These are phyloP conservation scores for Trissolcus basalis DNA, from an alignment of 1,140 invertebrate genomes.

Conservation along the genomic window DNA sequence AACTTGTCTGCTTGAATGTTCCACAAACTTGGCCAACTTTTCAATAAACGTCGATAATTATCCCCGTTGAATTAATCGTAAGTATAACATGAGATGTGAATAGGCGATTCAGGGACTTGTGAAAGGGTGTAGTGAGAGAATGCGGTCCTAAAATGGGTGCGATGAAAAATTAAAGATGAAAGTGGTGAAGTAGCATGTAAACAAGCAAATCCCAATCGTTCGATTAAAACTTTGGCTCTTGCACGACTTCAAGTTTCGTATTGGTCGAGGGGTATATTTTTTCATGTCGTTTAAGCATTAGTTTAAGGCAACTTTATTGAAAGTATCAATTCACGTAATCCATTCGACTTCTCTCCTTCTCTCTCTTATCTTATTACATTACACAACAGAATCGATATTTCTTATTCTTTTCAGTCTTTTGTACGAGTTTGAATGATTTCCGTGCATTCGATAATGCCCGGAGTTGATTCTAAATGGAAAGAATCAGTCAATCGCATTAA, in stretches of 20 bases:
- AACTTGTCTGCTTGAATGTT: too few relatives aligned
- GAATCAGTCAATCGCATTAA: slow-evolving; percentile 19
- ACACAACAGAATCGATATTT: slow-evolving; percentile 35
- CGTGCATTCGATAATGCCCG: neutral
- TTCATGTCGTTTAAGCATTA: slow-evolving; percentile 3
- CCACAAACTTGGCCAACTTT: too few relatives aligned
- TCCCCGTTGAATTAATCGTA: too few relatives aligned
- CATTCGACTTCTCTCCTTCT: slow-evolving; percentile 2
- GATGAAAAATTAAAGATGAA: too few relatives aligned
- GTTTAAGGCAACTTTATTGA: slow-evolving; percentile 10
- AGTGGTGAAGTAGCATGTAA: slow-evolving; percentile 5
- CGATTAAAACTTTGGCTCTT: neutral
- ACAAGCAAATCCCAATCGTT: slow-evolving; percentile 8
- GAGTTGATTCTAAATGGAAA: slow-evolving; percentile 9
- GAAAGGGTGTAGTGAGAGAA: too few relatives aligned
- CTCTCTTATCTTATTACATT: slow-evolving; percentile 30
- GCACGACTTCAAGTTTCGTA: too few relatives aligned
- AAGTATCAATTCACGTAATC: slow-evolving; percentile 6
- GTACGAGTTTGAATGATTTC: slow-evolving; percentile 33
- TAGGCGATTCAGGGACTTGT: too few relatives aligned
- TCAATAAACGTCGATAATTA: too few relatives aligned
- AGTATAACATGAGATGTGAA: too few relatives aligned
- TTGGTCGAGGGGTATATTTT: neutral
- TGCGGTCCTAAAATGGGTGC: too few relatives aligned
- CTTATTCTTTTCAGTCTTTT: slow-evolving; percentile 16